Evolutionary conservation across 2,113 vertebrate species (phyloP), one percentile per base, ranked within the genome.

Genomic region (Penelope pileata): DNA sequence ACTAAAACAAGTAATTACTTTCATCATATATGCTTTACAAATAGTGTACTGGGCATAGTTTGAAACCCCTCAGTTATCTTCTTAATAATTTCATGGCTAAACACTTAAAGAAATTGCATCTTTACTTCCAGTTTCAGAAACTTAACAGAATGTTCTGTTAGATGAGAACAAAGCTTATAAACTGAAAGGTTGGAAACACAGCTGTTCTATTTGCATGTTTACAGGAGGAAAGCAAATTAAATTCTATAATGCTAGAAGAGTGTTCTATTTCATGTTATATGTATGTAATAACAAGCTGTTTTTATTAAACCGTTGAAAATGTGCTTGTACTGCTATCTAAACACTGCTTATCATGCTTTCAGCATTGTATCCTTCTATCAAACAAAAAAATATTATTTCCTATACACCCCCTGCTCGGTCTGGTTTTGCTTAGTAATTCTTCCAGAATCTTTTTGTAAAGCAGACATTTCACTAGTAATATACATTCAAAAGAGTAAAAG

Each of bases 301-400:
- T 97, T 87, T 94, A 93, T 93, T 94, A 97, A 97, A 96, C 74
- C 96, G 70, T 92, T 96, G 70, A 83, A 78, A 97, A 93, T 32
- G 51, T 81, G 95, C 84, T 95, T 94, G 21, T 93, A 64, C 72
- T 91, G 60, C 82, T 96, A 45, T 94, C 94, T 96, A 86, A 96
- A 90, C 77, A 88, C 43, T 93, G 38, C 81, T 97, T 95, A 83
- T 90, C 92, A 87, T 66, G 78, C 60, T 95, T 97, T 70, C 42
- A 95, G 30, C 16, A n/a, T 50, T 69, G 34, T 4, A 53, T 47
- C 15, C 10, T 75, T 83, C 91, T 90, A 94, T 94, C 88, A 90
- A 77, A 93, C 54, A 94, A 96, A 96, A 80, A 91, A 87, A 84
- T 43, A 78, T 77, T 72, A 22, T 56, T 83, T 96, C 93, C 43